These are phyloP conservation scores for Turdus rufiventris DNA, from an alignment of 2,113 vertebrate genomes.

Conservation along the genomic window DNA sequence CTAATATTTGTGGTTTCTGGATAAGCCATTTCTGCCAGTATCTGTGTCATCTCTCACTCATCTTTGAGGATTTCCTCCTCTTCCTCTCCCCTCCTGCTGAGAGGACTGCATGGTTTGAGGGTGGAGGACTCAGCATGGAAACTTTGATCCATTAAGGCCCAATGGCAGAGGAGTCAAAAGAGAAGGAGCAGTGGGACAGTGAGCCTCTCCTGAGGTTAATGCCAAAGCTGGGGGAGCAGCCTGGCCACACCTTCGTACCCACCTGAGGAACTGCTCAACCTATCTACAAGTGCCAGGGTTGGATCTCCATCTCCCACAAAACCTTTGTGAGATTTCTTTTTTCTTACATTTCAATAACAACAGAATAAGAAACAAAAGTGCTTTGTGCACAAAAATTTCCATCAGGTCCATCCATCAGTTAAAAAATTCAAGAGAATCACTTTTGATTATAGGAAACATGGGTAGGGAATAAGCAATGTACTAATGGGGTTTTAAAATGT, in stretches of 20 bases:
- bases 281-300: not conserved
- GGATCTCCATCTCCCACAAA: not conserved
- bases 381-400: not conserved
- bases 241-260: not conserved
- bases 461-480: not conserved
- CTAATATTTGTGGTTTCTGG: not conserved
- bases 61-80: not conserved
- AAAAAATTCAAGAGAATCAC: not conserved
- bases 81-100: not conserved
- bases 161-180: not conserved
- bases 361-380: not conserved
- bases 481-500: conserved; percentile 40
- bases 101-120: not conserved
- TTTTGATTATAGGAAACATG: not conserved
- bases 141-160: not conserved
- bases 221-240: not conserved
- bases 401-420: not conserved
- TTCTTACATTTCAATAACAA: not conserved
- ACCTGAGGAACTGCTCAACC: not conserved
- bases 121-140: not conserved
- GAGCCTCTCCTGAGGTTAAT: not conserved
- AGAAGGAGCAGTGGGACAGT: not conserved
- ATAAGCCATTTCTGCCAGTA: not conserved
- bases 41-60: rapidly evolving
- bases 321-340: not conserved